Base-by-base conservation (phyloP, 2,888 invertebrate genomes). In the Aphrophora alni region DNA sequence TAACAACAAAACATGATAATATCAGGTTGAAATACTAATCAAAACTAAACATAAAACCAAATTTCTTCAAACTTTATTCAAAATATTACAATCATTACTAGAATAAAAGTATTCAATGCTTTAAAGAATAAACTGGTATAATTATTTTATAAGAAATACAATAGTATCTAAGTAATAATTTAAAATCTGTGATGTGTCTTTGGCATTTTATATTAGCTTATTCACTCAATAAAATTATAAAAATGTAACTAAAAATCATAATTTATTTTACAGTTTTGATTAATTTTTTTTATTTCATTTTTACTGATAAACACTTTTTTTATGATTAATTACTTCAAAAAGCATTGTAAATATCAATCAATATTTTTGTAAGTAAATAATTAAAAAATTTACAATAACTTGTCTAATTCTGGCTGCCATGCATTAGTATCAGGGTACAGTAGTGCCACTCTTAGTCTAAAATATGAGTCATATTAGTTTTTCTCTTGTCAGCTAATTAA, bases 401-500 rank as follows among this genome's bases (percentile, higher is more conserved):
- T 33, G 59, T 59, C 59, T 59, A 59, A 59, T 59, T 21, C 59
- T 59, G 59, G 59, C 59, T 59, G 59, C 14, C 59, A 59, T 59
- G 59, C 59, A 59, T 59, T 59, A 59, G 59, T 44, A 21, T 59
- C 59, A 59, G 59, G 59, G 59, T 59, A 59, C 59, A 59, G 59
- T 59, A 59, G 59, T 59, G 59, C 59, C 59, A 59, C 2, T n/a
- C n/a, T 21, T 59, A 59, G 59, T 59, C 59, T 59, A 59, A 44
- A 59, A 59, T 59, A 59, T 59, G 59, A 59, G 44, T 59, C 59
- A 59, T 21, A 21, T 59, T 59, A 59, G 28, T 82, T 77, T 75
- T 78, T 78, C 78, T 83, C 83, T 81, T 77, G 83, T 84, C 83
- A 82, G 82, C 80, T 79, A 82, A 84, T 86, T 86, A 87, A 87